Evolutionary conservation across 2,113 vertebrate species (phyloP).

Genomic region (Ameiurus melas): DNA sequence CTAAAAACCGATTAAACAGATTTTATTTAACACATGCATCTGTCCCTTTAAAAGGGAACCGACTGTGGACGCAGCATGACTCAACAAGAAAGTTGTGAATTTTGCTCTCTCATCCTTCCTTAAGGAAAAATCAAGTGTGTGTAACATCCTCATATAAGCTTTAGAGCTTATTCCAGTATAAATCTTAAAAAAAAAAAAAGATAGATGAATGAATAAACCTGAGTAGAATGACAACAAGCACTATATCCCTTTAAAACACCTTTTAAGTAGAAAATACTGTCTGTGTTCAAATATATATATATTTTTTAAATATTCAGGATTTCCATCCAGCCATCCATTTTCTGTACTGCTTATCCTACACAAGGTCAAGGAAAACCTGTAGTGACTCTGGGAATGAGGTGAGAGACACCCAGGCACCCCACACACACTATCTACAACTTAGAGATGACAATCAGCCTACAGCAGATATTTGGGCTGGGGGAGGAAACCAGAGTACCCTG

Average conservation of each 20-base stretch:
- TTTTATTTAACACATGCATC: not conserved
- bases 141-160: not conserved
- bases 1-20: not conserved
- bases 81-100: constrained; percentile 62
- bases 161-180: not conserved
- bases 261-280: not conserved
- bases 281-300: not conserved
- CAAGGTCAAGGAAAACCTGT: too few relatives aligned
- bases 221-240: not conserved
- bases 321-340: too few relatives aligned
- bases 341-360: too few relatives aligned
- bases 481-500: too few relatives aligned
- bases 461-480: too few relatives aligned
- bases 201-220: not conserved
- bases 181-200: not conserved
- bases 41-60: constrained; percentile 62
- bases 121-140: constrained; percentile 43
- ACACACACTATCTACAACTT: too few relatives aligned
- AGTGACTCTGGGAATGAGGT: too few relatives aligned
- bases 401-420: too few relatives aligned
- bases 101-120: constrained; percentile 72
- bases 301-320: not conserved
- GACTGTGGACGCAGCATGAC: constrained; percentile 39
- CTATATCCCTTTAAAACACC: not conserved
- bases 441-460: too few relatives aligned